phyloP scores from a whole-genome alignment of 1,140 invertebrate species.

The Trachymyrmex cornetzi region DNA sequence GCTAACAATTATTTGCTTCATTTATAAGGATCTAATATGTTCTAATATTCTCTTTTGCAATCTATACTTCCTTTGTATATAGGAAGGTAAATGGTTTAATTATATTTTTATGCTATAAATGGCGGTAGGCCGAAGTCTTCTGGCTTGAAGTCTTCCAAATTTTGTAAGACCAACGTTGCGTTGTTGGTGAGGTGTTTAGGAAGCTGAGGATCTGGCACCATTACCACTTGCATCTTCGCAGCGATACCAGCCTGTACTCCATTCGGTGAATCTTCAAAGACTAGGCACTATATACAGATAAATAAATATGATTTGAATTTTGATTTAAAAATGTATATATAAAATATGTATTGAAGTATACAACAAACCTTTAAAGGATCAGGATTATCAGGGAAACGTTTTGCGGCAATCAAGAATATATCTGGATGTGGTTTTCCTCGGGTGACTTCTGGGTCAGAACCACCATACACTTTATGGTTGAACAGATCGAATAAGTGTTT shows the following conservation, averaged over 20 bases:
- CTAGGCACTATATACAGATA: conserved; percentile 90
- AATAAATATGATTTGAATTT: conserved; percentile 32
- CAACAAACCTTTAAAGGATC: conserved; percentile 59
- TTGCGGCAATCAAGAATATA: conserved; percentile 95
- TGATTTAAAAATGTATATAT: conserved; percentile 50
- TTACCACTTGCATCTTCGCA: conserved; percentile 96
- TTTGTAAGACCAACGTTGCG: conserved; percentile 91
- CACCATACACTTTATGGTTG: conserved; percentile 93
- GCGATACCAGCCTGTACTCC: conserved; percentile 93
- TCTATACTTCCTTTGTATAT: background rate
- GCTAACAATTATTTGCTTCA: conserved; percentile 6
- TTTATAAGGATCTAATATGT: conserved; percentile 31
- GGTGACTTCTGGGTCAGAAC: conserved; percentile 95
- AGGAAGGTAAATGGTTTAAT: background rate
- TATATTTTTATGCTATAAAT: conserved; percentile 84
- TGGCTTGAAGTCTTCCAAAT: conserved; percentile 93
- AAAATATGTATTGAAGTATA: background rate
- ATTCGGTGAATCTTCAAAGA: conserved; percentile 97
- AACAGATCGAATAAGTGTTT: conserved; percentile 92
- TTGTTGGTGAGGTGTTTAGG: conserved; percentile 87
- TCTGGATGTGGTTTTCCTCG: conserved; percentile 97
- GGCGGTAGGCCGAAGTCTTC: conserved; percentile 95
- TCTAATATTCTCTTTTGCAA: background rate
- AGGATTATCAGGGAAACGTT: conserved; percentile 89
- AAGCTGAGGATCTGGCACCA: conserved; percentile 93